Evolutionary conservation across 2,888 invertebrate species (phyloP).

Genomic region (Oscheius sp.): DNA sequence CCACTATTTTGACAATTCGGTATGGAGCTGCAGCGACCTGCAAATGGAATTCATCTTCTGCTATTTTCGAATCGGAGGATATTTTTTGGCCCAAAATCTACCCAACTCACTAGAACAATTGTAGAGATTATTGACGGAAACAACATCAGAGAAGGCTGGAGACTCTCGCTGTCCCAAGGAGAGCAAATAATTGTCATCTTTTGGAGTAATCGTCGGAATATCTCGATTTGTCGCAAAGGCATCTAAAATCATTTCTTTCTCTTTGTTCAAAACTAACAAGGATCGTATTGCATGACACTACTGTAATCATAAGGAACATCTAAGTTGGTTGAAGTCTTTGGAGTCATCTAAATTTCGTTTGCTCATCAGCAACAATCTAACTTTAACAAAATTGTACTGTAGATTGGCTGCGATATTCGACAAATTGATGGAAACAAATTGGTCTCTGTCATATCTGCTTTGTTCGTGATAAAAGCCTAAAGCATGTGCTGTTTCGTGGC

Average conservation of each 20-base stretch:
- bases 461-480: constrained; percentile 50
- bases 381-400: constrained; percentile 43
- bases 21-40: not conserved
- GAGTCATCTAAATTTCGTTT: constrained; percentile 26
- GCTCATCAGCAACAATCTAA: not conserved
- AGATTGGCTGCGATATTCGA: constrained; percentile 39
- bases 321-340: constrained; percentile 33
- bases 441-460: constrained; percentile 45
- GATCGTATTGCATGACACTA: constrained; percentile 54
- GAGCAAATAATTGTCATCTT: constrained; percentile 35
- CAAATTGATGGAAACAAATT: constrained; percentile 42
- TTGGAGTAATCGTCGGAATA: constrained; percentile 40
- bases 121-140: constrained; percentile 43
- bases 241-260: constrained; percentile 37
- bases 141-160: constrained; percentile 51
- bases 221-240: constrained; percentile 40
- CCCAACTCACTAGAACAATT: constrained; percentile 37
- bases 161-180: constrained; percentile 46
- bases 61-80: no score
- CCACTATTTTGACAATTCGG: constrained; percentile 25
- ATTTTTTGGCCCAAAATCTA: no score
- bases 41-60: not conserved
- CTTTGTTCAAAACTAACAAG: constrained; percentile 30
- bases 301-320: constrained; percentile 44
- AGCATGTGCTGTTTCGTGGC: constrained; percentile 48